Evolutionary conservation across 2,888 invertebrate species (phyloP), one percentile per base, ranked within the genome.

Genomic region (Amphiduros pacificus): DNA sequence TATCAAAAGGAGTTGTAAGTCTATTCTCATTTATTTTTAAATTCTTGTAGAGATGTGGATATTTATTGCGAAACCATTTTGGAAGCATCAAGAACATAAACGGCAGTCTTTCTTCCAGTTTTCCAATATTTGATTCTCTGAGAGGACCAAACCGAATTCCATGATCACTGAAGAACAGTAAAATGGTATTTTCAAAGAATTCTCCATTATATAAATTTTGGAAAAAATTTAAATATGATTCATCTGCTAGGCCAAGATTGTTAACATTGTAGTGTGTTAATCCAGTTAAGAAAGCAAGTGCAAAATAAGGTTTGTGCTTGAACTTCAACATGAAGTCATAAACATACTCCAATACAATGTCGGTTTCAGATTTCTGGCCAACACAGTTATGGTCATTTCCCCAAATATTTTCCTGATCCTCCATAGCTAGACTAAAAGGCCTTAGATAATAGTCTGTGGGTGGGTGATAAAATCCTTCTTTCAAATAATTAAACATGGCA

Each of bases 141-240:
- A 93, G 92, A 6, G 86, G 86, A 1, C 94, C 94, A 89, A 91
- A 94, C 64, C 94, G 85, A 62, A 93, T 88, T 0, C 95, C 95
- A 76, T 95, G 95, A 77, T 95, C 95, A 79, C 94, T 94, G 85
- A 94, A 78, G 53, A 77, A 74, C 11, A 79, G 58, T 0, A 80
- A 52, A 1, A 77, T 65, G 1, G 77, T 71, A 61, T 77, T 75
- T 1, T 75, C 68, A 0, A 79, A 65, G 40, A 71, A 70, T 4
- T 77, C 75, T 17, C 67, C 64, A 0, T 64, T 58, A 54, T 87
- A 82, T 55, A 76, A 58, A 61, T 83, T 80, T 64, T 82, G 78
- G 56, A 94, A 82, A 74, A 91, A 87, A 0, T 82, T 73, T 67
- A 84, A 77, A 72, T 90, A 88, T 52, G 86, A 83, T 0, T 86